These are phyloP conservation scores for Zootermopsis nevadensis DNA, from an alignment of 2,888 invertebrate genomes.

Conservation along the genomic window DNA sequence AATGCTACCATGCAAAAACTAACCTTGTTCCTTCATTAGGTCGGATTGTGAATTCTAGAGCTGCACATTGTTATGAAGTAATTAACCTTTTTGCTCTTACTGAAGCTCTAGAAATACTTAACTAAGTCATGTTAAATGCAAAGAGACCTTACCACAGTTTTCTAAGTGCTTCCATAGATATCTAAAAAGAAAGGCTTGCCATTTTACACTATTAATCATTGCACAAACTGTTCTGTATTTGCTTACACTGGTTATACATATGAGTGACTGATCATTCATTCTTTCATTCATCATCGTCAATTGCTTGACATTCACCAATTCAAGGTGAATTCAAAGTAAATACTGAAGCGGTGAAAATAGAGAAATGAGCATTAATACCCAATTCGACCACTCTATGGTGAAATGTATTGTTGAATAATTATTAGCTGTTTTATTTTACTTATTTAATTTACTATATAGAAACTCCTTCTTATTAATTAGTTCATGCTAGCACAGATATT, in stretches of 20 bases:
- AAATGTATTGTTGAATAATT: constrained; percentile 1
- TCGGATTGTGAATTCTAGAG: too few relatives aligned
- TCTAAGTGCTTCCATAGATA: not conserved
- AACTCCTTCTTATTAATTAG: constrained; percentile 15
- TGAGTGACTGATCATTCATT: not conserved
- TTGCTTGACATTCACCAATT: not conserved
- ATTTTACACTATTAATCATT: not conserved
- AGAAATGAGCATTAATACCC: constrained; percentile 9
- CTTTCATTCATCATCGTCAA: not conserved
- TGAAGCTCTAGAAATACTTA: not conserved
- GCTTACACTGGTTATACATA: constrained; percentile 5
- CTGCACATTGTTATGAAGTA: too few relatives aligned
- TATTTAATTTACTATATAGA: constrained; percentile 21
- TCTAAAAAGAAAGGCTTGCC: not conserved
- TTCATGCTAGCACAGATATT: constrained; percentile 31
- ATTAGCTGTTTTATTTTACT: constrained; percentile 23
- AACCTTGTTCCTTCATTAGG: too few relatives aligned
- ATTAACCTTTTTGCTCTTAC: not conserved
- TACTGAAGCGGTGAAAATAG: constrained; percentile 32
- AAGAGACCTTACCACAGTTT: not conserved
- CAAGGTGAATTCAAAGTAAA: constrained; percentile 14
- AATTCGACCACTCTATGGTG: constrained; percentile 32
- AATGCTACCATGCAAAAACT: too few relatives aligned
- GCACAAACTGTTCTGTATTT: constrained; percentile 12
- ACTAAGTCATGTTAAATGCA: not conserved